Evolutionary conservation across 2,797 vertebrate genomes (phyloP), one percentile per base, ranked within the genome.

Genomic region (Hydrocynus forskahlii): DNA sequence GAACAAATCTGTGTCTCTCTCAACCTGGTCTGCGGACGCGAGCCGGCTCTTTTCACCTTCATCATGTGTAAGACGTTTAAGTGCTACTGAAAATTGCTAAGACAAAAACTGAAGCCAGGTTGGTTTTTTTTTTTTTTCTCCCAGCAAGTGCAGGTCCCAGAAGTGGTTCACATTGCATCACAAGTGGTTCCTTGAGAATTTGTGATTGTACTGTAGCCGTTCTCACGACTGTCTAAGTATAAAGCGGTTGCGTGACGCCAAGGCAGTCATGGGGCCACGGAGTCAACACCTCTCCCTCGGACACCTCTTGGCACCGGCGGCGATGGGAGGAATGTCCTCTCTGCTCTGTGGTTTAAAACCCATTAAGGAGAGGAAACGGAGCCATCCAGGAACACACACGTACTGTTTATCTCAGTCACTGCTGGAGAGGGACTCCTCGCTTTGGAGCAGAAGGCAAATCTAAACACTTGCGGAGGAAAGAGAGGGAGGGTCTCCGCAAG

Each of bases 351-450:
- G 85, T 87, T 88, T 88, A 75, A 78, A 88, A 85, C 83, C 77
- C 75, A 57, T 88, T 76, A 81, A 85, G 75, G 83, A 88, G 74
- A 85, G 84, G 84, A 89, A 83, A 84, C 81, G 67, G 83, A 86
- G 40, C 78, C 85, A 86, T 90, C 89, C 90, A 87, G 87, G 90
- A 88, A 89, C 86, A 88, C 85, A 87, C 89, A 88, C 83, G 63
- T 84, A 83, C 78, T 90, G 91, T 94, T 93, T 92, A 91, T 91
- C 86, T 92, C 89, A 72, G 81, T 87, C 83, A 81, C 88, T 84
- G 88, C 88, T 85, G 82, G 82, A 87, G 87, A 83, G 87, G 78
- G 79, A 83, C 89, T 88, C 81, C 72, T 78, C 72, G 68, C 62
- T 87, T 81, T 74, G 79, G 83, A 76, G 74, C 80, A 84, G 87